phyloP scores from a whole-genome alignment of 2,888 invertebrate species.

The Calameuta filiformis region DNA sequence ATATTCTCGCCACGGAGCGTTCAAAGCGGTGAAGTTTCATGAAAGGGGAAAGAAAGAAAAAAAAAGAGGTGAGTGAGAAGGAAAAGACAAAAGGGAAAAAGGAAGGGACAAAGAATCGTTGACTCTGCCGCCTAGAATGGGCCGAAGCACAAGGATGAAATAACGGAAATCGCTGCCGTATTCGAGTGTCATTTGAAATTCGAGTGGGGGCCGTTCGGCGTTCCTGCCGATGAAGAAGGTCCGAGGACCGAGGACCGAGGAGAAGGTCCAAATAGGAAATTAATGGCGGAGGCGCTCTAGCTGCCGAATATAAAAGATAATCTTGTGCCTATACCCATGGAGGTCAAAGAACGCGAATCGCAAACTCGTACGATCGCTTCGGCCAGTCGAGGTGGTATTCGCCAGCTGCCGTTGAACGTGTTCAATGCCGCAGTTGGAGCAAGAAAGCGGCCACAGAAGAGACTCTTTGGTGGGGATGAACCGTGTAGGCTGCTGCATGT shows the following conservation, averaged over 20 bases:
- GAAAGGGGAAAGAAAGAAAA: background rate
- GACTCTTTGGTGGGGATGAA: slow-evolving; percentile 16
- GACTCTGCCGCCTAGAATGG: background rate
- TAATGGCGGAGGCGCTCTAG: background rate
- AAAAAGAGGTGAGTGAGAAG: background rate
- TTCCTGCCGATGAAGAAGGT: background rate
- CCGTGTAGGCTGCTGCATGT: slow-evolving; percentile 35
- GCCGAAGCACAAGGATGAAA: background rate
- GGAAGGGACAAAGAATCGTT: background rate
- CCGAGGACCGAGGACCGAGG: no score
- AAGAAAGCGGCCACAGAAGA: slow-evolving; percentile 50
- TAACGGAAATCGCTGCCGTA: background rate
- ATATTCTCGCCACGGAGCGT: background rate
- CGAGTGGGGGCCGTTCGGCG: background rate
- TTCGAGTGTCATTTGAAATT: background rate
- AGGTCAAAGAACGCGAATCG: slow-evolving; percentile 60
- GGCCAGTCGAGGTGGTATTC: slow-evolving; percentile 49
- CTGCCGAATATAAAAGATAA: background rate
- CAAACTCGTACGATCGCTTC: slow-evolving; percentile 43
- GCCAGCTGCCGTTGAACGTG: slow-evolving; percentile 65
- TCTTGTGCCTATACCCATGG: slow-evolving; percentile 12
- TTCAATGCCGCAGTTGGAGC: slow-evolving; percentile 61
- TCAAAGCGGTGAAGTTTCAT: background rate
- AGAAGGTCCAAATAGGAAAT: background rate
- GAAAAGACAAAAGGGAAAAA: background rate